Conservation (phyloP, 2,113 vertebrate genomes). For the Hippocampus comes region DNA sequence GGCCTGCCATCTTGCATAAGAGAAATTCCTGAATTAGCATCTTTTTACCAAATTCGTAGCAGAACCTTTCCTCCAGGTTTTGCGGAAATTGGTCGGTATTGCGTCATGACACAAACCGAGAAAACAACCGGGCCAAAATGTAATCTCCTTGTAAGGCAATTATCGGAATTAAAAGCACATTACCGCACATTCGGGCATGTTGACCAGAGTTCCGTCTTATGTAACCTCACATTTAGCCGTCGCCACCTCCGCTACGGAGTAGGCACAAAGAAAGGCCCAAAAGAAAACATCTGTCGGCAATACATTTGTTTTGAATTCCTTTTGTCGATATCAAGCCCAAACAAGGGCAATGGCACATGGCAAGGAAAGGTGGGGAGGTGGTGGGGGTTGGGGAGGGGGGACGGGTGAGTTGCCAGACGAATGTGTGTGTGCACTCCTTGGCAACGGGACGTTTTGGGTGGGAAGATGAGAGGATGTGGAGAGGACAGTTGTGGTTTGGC, state of each 20-base stretch:
- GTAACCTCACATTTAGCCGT: conserved; percentile 36
- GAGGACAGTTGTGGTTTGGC: conserved; percentile 57
- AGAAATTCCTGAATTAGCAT: background rate
- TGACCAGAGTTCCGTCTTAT: conserved; percentile 31
- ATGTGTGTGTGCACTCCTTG: conserved; percentile 49
- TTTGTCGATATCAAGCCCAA: conserved; percentile 35
- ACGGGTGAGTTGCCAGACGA: conserved; percentile 40
- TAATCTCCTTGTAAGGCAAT: conserved; percentile 3
- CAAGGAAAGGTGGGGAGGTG: conserved; percentile 11
- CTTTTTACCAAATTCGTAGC: background rate
- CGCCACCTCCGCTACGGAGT: conserved; percentile 20
- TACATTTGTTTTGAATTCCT: conserved; percentile 51
- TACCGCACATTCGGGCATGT: background rate
- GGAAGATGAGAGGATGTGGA: conserved; percentile 62
- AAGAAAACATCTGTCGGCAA: conserved; percentile 43
- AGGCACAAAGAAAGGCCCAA: conserved; percentile 11
- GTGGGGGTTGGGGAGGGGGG: conserved; percentile 17
- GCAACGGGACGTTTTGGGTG: conserved; percentile 39
- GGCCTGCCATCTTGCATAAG: background rate
- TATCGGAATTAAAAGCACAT: background rate
- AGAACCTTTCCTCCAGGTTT: background rate
- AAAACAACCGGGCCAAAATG: background rate
- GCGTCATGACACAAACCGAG: background rate
- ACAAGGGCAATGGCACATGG: conserved; percentile 13
- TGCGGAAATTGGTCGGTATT: background rate